Evolutionary conservation across 1,140 invertebrate species (phyloP).

Genomic region (Drosophila seguyi): DNA sequence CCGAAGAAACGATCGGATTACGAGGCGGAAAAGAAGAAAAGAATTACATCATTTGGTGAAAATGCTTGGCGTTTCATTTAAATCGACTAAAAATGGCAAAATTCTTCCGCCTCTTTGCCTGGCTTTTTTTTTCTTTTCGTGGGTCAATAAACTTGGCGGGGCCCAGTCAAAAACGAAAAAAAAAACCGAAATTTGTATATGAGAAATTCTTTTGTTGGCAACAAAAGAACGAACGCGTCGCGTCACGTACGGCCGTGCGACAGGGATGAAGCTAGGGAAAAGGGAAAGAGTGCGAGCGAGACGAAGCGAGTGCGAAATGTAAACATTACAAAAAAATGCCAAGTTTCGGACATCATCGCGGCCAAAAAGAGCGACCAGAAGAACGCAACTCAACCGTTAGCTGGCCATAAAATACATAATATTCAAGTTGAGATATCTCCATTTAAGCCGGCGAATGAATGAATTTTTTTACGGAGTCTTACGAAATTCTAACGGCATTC

Average conservation of each 20-base stretch:
- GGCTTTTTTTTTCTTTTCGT: conserved; percentile 44
- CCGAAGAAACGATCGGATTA: conserved; percentile 30
- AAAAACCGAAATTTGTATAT: conserved; percentile 59
- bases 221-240: conserved; percentile 70
- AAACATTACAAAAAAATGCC: conserved; percentile 80
- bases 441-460: conserved; percentile 45
- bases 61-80: conserved; percentile 43
- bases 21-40: conserved; percentile 27
- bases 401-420: conserved; percentile 34
- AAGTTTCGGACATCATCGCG: conserved; percentile 44
- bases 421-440: conserved; percentile 27
- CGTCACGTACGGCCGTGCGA: conserved; percentile 32
- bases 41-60: conserved; percentile 63
- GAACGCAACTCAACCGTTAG: conserved; percentile 48
- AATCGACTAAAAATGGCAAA: conserved; percentile 58
- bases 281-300: conserved; percentile 3
- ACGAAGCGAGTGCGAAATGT: conserved; percentile 68
- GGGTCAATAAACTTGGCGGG: conserved; percentile 76
- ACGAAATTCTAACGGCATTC: conserved; percentile 76
- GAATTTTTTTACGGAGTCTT: conserved; percentile 57
- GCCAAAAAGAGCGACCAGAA: conserved; percentile 38
- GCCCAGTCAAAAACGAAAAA: conserved; percentile 43
- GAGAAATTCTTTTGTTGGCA: conserved; percentile 79
- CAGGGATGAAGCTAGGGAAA: conserved; percentile 13
- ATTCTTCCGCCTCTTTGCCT: conserved; percentile 57